phyloP scores from a whole-genome alignment of 2,113 vertebrate species.

The Azemiops feae region DNA sequence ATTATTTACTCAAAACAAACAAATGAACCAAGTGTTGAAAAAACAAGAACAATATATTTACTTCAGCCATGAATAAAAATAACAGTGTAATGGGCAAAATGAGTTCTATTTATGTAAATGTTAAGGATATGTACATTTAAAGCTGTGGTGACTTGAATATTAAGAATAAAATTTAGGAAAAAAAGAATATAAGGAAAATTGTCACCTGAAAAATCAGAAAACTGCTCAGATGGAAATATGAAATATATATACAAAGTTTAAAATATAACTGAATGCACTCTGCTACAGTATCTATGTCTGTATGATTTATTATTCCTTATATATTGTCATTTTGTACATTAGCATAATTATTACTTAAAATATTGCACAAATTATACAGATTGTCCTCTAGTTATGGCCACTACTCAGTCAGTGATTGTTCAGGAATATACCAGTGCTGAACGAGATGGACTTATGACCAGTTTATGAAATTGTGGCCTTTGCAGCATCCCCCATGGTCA shows the following conservation, averaged over 20 bases:
- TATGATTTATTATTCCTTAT: background rate
- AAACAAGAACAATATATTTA: background rate
- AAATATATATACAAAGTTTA: background rate
- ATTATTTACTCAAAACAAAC: background rate
- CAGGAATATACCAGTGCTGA: background rate
- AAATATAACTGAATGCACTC: background rate
- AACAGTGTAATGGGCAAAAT: background rate
- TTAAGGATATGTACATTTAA: background rate
- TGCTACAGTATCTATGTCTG: background rate
- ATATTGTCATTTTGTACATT: background rate
- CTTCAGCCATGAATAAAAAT: background rate
- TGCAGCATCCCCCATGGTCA: background rate
- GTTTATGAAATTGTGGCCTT: background rate
- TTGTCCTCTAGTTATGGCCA: background rate
- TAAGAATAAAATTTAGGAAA: background rate
- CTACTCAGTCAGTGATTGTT: background rate
- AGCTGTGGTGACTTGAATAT: background rate
- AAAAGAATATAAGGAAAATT: background rate
- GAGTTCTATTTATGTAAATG: background rate
- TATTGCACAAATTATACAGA: background rate
- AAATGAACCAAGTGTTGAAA: background rate
- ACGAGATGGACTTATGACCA: background rate
- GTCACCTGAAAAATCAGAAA: background rate
- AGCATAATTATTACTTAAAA: background rate
- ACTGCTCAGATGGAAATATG: background rate